A percentile compares a stretch with the other conserved stretches of the same genome.
phyloP scores from a whole-genome alignment of 2,113 vertebrate species.

The Sminthopsis crassicaudata region DNA sequence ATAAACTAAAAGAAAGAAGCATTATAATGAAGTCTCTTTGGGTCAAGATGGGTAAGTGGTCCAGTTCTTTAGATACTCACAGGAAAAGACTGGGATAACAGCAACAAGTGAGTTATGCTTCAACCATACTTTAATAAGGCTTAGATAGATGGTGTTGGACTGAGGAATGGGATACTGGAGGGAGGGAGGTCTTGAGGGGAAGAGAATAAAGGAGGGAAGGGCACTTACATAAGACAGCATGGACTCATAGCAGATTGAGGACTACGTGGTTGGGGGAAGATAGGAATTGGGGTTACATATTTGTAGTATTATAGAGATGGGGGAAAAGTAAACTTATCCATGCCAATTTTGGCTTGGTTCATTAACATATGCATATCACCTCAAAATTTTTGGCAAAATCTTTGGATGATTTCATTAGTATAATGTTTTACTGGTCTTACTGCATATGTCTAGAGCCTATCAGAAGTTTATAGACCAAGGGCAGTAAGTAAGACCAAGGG shows the following conservation, averaged over 20 bases:
- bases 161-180: not conserved
- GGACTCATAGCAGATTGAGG: not conserved
- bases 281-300: not conserved
- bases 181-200: not conserved
- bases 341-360: not conserved
- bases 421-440: not conserved
- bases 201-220: not conserved
- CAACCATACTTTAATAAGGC: not conserved
- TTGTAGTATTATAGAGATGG: not conserved
- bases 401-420: not conserved
- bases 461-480: not conserved
- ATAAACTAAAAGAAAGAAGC: not conserved
- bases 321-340: not conserved
- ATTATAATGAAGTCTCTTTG: not conserved
- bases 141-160: not conserved
- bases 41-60: not conserved
- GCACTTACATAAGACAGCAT: not conserved
- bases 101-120: not conserved
- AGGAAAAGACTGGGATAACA: not conserved
- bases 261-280: not conserved
- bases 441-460: not conserved
- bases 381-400: not conserved
- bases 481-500: not conserved
- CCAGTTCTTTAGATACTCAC: not conserved
- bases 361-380: not conserved